Percentiles rank a stretch among this genome's conserved stretches.
Evolutionary conservation across 2,797 vertebrate species (phyloP).

Genomic region (Tarsius wallacei): DNA sequence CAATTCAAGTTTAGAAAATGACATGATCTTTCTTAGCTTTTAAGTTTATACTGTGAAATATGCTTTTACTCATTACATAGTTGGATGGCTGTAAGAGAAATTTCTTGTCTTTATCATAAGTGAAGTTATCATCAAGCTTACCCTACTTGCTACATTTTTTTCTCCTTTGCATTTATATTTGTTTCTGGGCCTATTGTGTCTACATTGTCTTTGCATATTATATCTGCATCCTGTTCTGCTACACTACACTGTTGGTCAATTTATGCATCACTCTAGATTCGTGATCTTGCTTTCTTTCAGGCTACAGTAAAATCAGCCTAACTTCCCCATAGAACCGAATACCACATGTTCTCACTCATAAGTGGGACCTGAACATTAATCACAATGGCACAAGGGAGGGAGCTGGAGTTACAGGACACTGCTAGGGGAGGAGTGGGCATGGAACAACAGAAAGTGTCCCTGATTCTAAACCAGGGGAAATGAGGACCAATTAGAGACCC

Average conservation of each 20-base stretch:
- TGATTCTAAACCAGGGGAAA: too few relatives aligned
- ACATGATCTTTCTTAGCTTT: not conserved
- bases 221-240: not conserved
- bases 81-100: not conserved
- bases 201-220: not conserved
- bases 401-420: too few relatives aligned
- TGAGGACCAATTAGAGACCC: too few relatives aligned
- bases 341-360: too few relatives aligned
- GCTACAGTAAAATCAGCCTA: not conserved
- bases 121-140: not conserved
- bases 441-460: too few relatives aligned
- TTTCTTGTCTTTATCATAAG: not conserved
- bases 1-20: not conserved
- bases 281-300: not conserved
- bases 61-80: not conserved
- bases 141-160: not conserved
- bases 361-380: too few relatives aligned
- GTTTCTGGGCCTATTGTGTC: not conserved
- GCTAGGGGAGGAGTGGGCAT: too few relatives aligned
- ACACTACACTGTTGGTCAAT: not conserved
- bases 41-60: not conserved
- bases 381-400: too few relatives aligned
- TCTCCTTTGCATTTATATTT: not conserved
- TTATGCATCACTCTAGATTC: not conserved
- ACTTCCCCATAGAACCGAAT: too few relatives aligned